Evolutionary conservation across 2,888 invertebrate species (phyloP).

Genomic region (Alloscopus bannaensis): DNA sequence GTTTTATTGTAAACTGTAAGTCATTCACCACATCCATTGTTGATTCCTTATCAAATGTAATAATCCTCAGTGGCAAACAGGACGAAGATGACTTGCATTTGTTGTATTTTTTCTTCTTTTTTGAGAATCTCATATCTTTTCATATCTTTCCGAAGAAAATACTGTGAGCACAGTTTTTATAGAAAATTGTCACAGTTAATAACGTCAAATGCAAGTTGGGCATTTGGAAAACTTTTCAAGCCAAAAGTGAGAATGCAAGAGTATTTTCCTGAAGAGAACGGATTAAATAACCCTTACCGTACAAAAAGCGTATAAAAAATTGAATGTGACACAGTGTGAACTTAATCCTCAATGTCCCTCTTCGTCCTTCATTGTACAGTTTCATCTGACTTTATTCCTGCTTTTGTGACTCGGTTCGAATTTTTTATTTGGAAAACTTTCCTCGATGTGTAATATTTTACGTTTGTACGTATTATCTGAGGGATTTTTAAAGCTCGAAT

Average conservation of each 20-base stretch:
- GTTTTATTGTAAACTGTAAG: not conserved
- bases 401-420: constrained; percentile 50
- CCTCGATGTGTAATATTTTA: not conserved
- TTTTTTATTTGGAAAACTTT: constrained; percentile 33
- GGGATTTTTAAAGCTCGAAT: constrained; percentile 30
- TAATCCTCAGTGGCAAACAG: constrained; percentile 19
- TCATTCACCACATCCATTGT: constrained; percentile 5
- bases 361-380: constrained; percentile 25
- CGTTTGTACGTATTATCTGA: not conserved
- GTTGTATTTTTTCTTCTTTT: constrained; percentile 27
- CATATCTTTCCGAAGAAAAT: constrained; percentile 25
- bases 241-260: not conserved
- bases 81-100: constrained; percentile 51
- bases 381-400: constrained; percentile 50
- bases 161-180: not conserved
- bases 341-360: constrained; percentile 47
- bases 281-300: constrained; percentile 60
- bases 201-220: not conserved
- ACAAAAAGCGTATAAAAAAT: constrained; percentile 21
- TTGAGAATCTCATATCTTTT: constrained; percentile 35
- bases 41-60: constrained; percentile 35
- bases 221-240: not conserved
- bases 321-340: constrained; percentile 50
- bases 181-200: too few relatives aligned
- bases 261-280: constrained; percentile 16